These are phyloP conservation scores for Mormyrus lacerda DNA, from an alignment of 2,113 vertebrate species.

Conservation along the genomic window DNA sequence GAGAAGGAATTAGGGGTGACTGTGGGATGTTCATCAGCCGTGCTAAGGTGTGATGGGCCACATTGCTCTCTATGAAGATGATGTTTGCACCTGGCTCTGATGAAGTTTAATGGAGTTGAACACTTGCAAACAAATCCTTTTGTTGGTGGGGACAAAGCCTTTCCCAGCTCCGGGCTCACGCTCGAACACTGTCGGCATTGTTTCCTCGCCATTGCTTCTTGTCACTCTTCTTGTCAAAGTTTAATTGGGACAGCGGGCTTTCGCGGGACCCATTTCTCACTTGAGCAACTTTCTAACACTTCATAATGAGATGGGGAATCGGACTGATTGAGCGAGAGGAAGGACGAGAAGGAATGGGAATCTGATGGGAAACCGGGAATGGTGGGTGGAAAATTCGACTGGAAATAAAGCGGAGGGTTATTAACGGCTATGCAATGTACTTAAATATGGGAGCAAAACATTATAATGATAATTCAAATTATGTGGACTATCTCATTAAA, in stretches of 20 bases:
- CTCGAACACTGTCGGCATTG: slow-evolving; percentile 72
- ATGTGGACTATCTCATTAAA: slow-evolving; percentile 3
- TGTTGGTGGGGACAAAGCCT: slow-evolving; percentile 78
- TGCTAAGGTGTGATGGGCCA: slow-evolving; percentile 51
- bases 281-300: slow-evolving; percentile 89
- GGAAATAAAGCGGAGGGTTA: background rate
- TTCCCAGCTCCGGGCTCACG: slow-evolving; percentile 58
- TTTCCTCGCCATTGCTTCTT: slow-evolving; percentile 83
- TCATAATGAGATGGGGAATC: slow-evolving; percentile 66
- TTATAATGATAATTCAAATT: background rate
- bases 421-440: background rate
- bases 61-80: slow-evolving; percentile 53
- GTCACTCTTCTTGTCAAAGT: slow-evolving; percentile 86
- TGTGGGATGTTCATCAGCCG: slow-evolving; percentile 37
- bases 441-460: background rate
- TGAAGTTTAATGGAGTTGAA: slow-evolving; percentile 76
- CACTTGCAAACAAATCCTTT: slow-evolving; percentile 83
- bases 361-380: slow-evolving; percentile 2
- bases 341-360: slow-evolving; percentile 23
- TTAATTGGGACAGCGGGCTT: slow-evolving; percentile 89
- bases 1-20: slow-evolving; percentile 42
- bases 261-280: slow-evolving; percentile 83
- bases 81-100: slow-evolving; percentile 80
- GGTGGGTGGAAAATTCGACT: background rate
- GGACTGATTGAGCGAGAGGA: slow-evolving; percentile 30